Evolutionary conservation across 2,888 invertebrate genomes (phyloP), one percentile per base, ranked within the genome.

Genomic region (Melieria crassipennis): DNA sequence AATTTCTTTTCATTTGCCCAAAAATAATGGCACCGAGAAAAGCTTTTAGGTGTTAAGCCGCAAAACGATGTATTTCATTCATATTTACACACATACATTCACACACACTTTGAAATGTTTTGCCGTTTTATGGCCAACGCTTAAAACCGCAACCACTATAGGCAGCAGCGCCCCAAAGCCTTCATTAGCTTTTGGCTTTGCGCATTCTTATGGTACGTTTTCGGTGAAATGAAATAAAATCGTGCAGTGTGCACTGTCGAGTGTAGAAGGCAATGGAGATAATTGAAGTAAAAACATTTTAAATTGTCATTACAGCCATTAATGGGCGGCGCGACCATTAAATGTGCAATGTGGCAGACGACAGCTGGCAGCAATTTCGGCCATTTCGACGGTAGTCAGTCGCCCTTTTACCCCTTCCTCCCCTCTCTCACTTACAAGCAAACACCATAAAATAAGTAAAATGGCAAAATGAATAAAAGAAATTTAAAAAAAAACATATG

Each of bases 301-400:
- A 52, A 52, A 52, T 52, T 52, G 52, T 52, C 52, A 52, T 52
- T 52, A 52, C 11, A 52, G 13, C 52, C 52, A 52, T 52, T 52
- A 52, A 52, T 5, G 43, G 47, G 30, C 30, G 30, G 30, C 30
- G 30, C n/a, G 3, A 5, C 13, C 46, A 47, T 46, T 10, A 65
- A 65, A 55, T 55, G 52, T 43, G 45, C 56, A 30, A 30, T 30
- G 30, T 30, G 30, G 52, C 42, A 52, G 43, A 52, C 52, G 9
- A 52, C 52, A 13, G 13, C 52, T n/a, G 9, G n/a, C 11, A 50
- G 50, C 50, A 50, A 50, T 50, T 50, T 50, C 3, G 10, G 10
- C 9, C 5, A 52, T 13, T n/a, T 52, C 13, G 11, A 7, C 52
- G n/a, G n/a, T n/a, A 7, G n/a, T 4, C n/a, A 11, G 52, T 13